Percentiles rank a stretch among this genome's conserved stretches.
Evolutionary conservation across 2,888 invertebrate genomes (phyloP).

Genomic region (Pristionchus japonicus): DNA sequence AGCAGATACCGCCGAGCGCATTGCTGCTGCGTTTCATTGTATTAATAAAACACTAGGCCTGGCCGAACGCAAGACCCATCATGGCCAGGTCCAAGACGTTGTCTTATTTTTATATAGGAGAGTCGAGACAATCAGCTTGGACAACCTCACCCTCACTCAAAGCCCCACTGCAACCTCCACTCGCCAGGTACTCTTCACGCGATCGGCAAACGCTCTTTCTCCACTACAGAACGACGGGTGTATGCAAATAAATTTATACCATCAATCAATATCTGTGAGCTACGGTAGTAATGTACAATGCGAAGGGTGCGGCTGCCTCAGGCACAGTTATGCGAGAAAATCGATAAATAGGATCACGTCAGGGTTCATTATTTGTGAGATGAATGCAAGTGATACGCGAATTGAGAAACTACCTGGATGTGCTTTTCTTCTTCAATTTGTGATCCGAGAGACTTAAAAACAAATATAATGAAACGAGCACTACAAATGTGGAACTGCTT

Average conservation of each 20-base stretch:
- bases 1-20: conserved; percentile 31
- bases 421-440: not conserved
- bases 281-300: conserved; percentile 9
- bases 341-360: not conserved
- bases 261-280: not conserved
- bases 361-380: not conserved
- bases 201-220: not conserved
- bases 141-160: not conserved
- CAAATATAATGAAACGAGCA: not conserved
- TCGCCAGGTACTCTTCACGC: not conserved
- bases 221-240: not conserved
- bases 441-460: not conserved
- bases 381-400: not conserved
- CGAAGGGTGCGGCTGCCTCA: conserved; percentile 5
- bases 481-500: not conserved
- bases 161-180: not conserved
- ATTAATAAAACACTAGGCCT: too few species aligned
- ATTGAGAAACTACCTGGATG: not conserved
- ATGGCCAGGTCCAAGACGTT: too few species aligned
- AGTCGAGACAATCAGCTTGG: not conserved
- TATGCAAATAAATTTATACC: conserved; percentile 9
- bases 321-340: conserved; percentile 21
- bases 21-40: not conserved
- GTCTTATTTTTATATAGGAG: too few species aligned
- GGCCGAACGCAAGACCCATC: too few species aligned